phyloP scores from a whole-genome alignment of 2,888 invertebrate genomes.

The Amiota mariae region DNA sequence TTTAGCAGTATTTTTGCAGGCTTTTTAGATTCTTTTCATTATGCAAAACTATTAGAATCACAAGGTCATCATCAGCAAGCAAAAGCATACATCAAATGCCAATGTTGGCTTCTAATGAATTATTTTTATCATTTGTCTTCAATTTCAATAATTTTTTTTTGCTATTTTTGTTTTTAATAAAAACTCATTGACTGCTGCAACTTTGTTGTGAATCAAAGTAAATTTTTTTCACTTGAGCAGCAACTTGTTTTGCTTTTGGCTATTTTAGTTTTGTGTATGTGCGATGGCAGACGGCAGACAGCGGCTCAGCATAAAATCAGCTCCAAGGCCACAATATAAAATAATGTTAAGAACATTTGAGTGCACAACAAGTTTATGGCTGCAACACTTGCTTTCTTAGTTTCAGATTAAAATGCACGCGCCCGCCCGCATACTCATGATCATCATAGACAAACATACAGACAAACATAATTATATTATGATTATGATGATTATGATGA shows the following conservation, averaged over 20 bases:
- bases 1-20: conserved; percentile 42
- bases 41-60: background rate
- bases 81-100: conserved; percentile 1
- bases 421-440: too few species aligned
- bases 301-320: background rate
- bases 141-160: too few species aligned
- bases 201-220: background rate
- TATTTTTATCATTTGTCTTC: background rate
- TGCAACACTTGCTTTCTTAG: background rate
- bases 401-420: background rate
- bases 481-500: too few species aligned
- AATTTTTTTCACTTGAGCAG: background rate
- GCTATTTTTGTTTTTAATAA: too few species aligned
- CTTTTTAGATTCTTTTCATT: conserved; percentile 30
- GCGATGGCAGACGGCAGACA: too few species aligned
- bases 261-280: background rate
- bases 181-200: background rate
- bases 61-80: conserved; percentile 13
- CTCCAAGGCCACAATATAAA: background rate
- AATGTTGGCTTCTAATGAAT: conserved; percentile 19
- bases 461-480: background rate
- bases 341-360: conserved; percentile 46
- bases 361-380: background rate
- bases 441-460: too few species aligned
- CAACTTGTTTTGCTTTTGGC: background rate